Base-by-base conservation (phyloP, 1,140 invertebrate genomes). In the Trichonephila inaurata region DNA sequence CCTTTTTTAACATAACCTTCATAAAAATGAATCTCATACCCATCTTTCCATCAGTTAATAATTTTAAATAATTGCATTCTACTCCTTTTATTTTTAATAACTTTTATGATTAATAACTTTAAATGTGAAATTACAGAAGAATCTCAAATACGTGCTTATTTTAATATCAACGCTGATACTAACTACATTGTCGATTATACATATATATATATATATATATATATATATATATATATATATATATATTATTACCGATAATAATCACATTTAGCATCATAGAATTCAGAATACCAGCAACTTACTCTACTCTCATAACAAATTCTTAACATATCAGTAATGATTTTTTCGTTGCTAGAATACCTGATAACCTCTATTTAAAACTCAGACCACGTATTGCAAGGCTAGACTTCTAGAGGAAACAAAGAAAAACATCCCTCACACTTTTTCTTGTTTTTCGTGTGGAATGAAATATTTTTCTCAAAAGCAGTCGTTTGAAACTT, bases 391-490 rank as follows among this genome's bases (percentile, higher is more conserved):
- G 82, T 58, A 83, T 19, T 83, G 44, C 82, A 83, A 83, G 44
- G n/a, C 40, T 28, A 83, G 82, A 83, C 82, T n/a, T n/a, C 19
- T 2, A 83, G 10, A 28, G 82, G 82, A 83, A 83, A 58, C 82
- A 83, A 58, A 83, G 51, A 83, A 60, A 83, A 51, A 24, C n/a
- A 44, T 58, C 44, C 18, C 40, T 51, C 69, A 12, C 69, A 40
- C 66, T 77, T 33, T 33, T 77, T 77, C 82, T 83, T 83, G n/a
- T 10, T 83, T 83, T 83, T 83, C 82, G 0, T 6, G 2, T n/a
- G 51, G 82, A 83, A 58, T n/a, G 82, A 83, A 83, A 51, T 58
- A 83, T 83, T 83, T 60, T 83, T n/a, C 82, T 60, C 19, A 58
- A 83, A 83, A 83, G 82, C 82, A 58, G 82, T n/a, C 82, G 40